These are phyloP conservation scores for Paratrypauchen microcephalus DNA, from an alignment of 2,797 vertebrate genomes.

Conservation along the genomic window DNA sequence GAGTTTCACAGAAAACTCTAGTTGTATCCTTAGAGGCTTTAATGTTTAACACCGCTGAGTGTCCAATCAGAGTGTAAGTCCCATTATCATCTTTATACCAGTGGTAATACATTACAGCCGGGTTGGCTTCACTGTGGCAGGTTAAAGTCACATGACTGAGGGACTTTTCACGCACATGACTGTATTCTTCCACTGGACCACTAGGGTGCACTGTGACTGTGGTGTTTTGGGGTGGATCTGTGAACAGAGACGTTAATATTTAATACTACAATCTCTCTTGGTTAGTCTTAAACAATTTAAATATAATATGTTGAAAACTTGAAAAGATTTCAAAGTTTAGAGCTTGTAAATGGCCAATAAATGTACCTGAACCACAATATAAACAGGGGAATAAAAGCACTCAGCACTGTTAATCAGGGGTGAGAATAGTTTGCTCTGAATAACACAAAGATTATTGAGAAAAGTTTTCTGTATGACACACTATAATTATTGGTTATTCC, in stretches of 20 bases:
- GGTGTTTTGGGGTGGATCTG: background rate
- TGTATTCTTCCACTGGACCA: background rate
- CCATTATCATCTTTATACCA: conserved; percentile 2
- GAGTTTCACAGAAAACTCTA: background rate
- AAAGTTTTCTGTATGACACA: too few species aligned
- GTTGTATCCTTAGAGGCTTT: background rate
- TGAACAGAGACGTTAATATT: background rate
- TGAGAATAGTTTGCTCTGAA: too few species aligned
- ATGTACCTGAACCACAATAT: too few species aligned
- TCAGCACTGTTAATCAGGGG: too few species aligned
- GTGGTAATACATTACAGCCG: background rate
- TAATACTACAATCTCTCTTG: background rate
- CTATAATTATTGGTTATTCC: too few species aligned
- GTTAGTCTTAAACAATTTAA: background rate
- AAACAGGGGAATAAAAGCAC: too few species aligned
- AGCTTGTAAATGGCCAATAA: too few species aligned
- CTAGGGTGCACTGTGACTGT: background rate
- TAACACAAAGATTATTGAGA: too few species aligned
- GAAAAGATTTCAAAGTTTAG: too few species aligned
- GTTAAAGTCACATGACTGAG: conserved; percentile 5
- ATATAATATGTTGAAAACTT: background rate
- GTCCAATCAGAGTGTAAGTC: background rate
- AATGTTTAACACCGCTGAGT: background rate
- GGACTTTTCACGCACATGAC: too few species aligned
- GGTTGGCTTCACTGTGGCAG: conserved; percentile 1